Evolutionary conservation across 2,113 vertebrate genomes (phyloP).

Genomic region (Cariama cristata): DNA sequence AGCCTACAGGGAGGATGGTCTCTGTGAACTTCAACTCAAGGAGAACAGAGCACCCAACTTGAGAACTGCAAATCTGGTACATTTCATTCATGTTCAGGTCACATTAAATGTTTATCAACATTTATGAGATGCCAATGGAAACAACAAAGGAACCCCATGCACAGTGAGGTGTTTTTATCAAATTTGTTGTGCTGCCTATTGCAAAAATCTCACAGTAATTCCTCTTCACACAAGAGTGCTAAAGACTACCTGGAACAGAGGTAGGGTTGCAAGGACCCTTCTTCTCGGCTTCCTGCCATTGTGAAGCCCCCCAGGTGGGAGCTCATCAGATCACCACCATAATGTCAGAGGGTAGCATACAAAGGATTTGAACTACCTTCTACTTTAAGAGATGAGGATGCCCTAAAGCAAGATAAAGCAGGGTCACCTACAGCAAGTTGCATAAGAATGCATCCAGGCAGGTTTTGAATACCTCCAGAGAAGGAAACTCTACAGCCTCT

Average conservation of each 20-base stretch:
- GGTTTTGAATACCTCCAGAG: too few relatives aligned
- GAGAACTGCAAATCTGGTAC: not conserved
- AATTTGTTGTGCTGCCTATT: not conserved
- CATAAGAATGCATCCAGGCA: too few relatives aligned
- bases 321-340: not conserved
- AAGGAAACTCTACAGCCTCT: too few relatives aligned
- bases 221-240: not conserved
- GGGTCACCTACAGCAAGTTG: too few relatives aligned
- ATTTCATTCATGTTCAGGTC: not conserved
- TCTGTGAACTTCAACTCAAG: not conserved
- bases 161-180: not conserved
- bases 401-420: not conserved
- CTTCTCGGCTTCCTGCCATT: not conserved
- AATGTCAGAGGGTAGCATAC: not conserved
- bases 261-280: not conserved
- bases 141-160: not conserved
- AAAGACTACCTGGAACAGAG: not conserved
- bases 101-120: not conserved
- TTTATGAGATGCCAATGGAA: not conserved
- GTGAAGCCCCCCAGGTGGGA: not conserved
- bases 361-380: not conserved
- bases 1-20: not conserved
- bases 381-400: not conserved
- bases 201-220: not conserved
- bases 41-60: not conserved